Evolutionary conservation across 2,797 vertebrate genomes (phyloP), one percentile per base, ranked within the genome.

Genomic region (Mionectes olivaceus): DNA sequence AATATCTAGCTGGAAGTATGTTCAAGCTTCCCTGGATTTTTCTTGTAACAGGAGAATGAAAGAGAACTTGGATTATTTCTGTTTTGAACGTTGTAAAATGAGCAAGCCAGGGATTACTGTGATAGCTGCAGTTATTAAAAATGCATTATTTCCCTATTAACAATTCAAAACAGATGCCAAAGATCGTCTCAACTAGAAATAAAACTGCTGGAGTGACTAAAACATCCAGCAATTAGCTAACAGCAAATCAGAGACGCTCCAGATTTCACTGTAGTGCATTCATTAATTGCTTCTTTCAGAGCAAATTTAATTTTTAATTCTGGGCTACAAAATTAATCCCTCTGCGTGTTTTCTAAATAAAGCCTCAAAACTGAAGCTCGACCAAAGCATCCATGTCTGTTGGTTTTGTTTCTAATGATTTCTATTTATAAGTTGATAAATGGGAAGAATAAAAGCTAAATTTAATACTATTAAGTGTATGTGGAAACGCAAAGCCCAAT

Each of bases 121-220:
- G 75, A 87, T 64, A 74, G 84, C 69, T 53, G n/a, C 55, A 90
- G 94, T 93, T 95, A 96, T 89, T 94, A 94, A 97, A 97, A 97
- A 95, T 73, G 82, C 91, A 93, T 90, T 83, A 84, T 77, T 85
- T 95, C 85, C 78, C 90, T 91, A 95, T 94, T 86, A 96, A 93
- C 90, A 84, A 91, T 96, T 95, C 92, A 89, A 94, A 96, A 91
- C 96, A 96, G 94, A 94, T 94, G 90, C 87, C 77, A 64, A 89
- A 92, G 86, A 90, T 87, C 18, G 2, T 88, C 86, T 83, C 43
- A 63, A 82, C 19, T 67, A 74, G 96, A 89, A 88, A 85, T 50
- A 87, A 96, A 97, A 94, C 75, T 68, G 37, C 67, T 59, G 60
- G 84, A 94, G 93, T 95, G 94, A 94, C 93, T 94, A 92, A 94